Evolutionary conservation across 92 coral and sea anemone genomes (phyloP), one percentile per base, ranked within the genome.

Genomic region (Blastomussa wellsi): DNA sequence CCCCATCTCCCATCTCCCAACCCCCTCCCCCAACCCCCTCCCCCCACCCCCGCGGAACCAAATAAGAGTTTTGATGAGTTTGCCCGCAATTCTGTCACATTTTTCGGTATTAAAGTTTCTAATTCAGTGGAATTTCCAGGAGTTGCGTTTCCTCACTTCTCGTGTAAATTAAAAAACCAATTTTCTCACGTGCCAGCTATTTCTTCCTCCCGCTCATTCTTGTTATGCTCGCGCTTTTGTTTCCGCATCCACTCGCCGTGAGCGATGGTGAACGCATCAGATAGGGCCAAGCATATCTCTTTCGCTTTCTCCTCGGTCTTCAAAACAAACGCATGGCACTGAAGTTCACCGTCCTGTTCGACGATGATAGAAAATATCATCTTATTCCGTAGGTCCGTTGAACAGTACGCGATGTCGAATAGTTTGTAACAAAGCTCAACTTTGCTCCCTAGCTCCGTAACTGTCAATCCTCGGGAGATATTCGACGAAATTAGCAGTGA

Each of bases 381-480:
- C 0, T 94, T 89, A 79, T 95, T 88, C 24, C 86, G 77, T 35
- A 88, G 74, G 81, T 92, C 89, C 51, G 95, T 93, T 19, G 91
- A 89, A 68, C 98, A 94, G 73, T 88, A 97, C 28, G 99, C 99
- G 22, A 97, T 93, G 88, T 92, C 83, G 48, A 93, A 93, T 66
- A 97, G 85, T 76, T 89, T 92, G 78, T 94, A 91, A 35, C 79
- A 86, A 37, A 83, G 86, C 69, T 79, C 92, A 15, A 82, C 67
- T 42, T 90, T 91, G 11, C 92, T 92, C 41, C 85, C 66, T 13
- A 87, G 90, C 57, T 94, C 99, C 19, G 84, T 78, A 22, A 97
- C 78, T 0, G 90, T 89, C 24, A 97, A 72, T 28, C 99, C 99
- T 44, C 95, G 95, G 52, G 80, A 89, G 55, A 91, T 86, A 75